Evolutionary conservation across 2,797 vertebrate species (phyloP), one percentile per base, ranked within the genome.

Genomic region (Carduelis carduelis): DNA sequence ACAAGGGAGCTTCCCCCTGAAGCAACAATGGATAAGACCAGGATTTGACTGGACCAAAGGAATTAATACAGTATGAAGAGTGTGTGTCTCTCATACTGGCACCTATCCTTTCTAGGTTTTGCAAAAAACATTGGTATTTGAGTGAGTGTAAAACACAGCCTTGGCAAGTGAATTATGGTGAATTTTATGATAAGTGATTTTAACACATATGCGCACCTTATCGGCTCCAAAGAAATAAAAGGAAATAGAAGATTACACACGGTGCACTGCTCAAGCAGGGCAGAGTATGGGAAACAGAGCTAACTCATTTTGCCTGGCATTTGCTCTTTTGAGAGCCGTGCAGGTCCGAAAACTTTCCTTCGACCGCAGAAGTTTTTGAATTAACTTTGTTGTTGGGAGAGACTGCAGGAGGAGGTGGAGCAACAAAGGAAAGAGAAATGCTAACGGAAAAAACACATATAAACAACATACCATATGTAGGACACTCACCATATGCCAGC

Each of bases 381-480:
- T 93, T 91, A 87, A 89, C 74, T 61, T 88, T 76, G 43, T 81
- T 14, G 4, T 94, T 84, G 76, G 26, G 30, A 89, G 46, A 79
- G 60, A 43, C 76, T 82, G 85, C 50, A 86, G 55, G 63, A 95
- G 92, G 92, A 95, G 90, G 93, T 89, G 87, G 87, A 93, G 80
- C 63, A 93, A 88, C 87, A 96, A 95, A 89, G 47, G 78, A 92
- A 96, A 88, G 80, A 94, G 89, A 96, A 96, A 96, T 82, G 70
- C 84, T 95, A 96, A 86, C n/a, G 68, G 92, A 96, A 96, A 93
- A 95, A 94, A 90, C 76, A 90, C 79, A 90, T 63, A 92, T 91
- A 96, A 96, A 95, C 89, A 96, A 92, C 59, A 81, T 83, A 91
- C 91, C 95, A 96, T 95, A 96, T 91, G 92, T 70, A 91, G 76